Base-by-base conservation (phyloP, 2,888 invertebrate genomes). In the Agrenia bidenticulata region DNA sequence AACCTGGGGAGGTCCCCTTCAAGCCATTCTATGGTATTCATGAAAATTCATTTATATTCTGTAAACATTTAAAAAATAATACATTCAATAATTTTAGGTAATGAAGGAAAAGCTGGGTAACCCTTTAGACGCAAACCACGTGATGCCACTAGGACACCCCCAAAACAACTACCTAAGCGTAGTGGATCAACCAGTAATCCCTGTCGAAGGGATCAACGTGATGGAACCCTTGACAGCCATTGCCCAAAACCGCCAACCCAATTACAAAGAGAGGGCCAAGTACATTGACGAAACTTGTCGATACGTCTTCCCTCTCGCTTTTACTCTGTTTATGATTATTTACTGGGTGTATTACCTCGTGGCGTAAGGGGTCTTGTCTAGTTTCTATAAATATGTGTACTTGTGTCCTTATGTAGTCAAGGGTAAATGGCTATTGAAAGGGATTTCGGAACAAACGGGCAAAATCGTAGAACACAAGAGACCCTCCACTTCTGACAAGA, bases 311-410 rank as follows among this genome's bases (percentile, higher is more conserved):
- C 82, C 82, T 2, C 65, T 80, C 27, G 77, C 80, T 15, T 82
- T 82, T 72, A 78, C 79, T 50, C 66, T 81, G 49, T 82, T 82
- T 77, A 82, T 82, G 73, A 73, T 80, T 49, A 76, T 80, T 68
- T 82, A 82, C 76, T 82, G 82, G 82, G 78, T 80, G 7, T 82
- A 82, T 74, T 82, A 82, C 45, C 66, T 65, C 58, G 50, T 54
- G 32, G 11, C 11, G 32, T 32, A 32, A 32, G 32, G 32, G 32
- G 11, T 32, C 32, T 4, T n/a, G 32, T 32, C 32, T 32, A 4
- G 32, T 32, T 32, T n/a, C n/a, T n/a, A n/a, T n/a, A n/a, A n/a
- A n/a, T n/a, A n/a, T n/a, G n/a, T n/a, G n/a, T n/a, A n/a, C n/a
- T n/a, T n/a, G n/a, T n/a, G n/a, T n/a, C n/a, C n/a, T n/a, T n/a